Evolutionary conservation across 2,888 invertebrate species (phyloP).

Genomic region (Drosophila nigricruria): DNA sequence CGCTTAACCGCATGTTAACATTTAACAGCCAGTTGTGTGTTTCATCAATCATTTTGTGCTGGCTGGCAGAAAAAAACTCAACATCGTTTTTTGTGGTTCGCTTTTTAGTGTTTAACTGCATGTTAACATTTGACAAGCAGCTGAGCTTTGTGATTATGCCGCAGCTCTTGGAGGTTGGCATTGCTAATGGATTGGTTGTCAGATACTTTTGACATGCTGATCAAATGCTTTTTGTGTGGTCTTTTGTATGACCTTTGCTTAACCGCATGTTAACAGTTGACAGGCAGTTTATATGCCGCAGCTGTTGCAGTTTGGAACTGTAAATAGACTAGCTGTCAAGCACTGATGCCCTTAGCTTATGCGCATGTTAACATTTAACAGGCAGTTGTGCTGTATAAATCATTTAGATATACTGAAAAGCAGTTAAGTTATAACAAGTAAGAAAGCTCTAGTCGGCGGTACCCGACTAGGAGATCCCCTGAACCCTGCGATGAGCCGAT

Average conservation of each 20-base stretch:
- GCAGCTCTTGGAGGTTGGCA: neutral
- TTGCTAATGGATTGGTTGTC: neutral
- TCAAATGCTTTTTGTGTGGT: neutral
- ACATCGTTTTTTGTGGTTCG: neutral
- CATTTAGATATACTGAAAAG: too few relatives aligned
- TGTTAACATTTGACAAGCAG: constrained; percentile 3
- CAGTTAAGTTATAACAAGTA: too few relatives aligned
- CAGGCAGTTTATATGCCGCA: too few relatives aligned
- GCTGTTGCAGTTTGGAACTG: too few relatives aligned
- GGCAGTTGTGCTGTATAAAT: neutral
- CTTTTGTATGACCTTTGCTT: neutral
- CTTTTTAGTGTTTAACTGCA: neutral
- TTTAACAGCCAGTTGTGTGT: constrained; percentile 6
- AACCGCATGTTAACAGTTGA: neutral
- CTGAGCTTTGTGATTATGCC: neutral
- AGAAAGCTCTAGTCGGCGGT: too few relatives aligned
- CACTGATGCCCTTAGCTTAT: too few relatives aligned
- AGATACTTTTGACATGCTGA: neutral
- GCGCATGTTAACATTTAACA: constrained; percentile 1
- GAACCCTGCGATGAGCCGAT: too few relatives aligned
- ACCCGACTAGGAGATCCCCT: too few relatives aligned
- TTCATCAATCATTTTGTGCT: neutral
- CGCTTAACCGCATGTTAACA: constrained; percentile 7
- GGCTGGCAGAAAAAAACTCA: neutral
- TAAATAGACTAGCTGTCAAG: too few relatives aligned